Evolutionary conservation across 2,888 invertebrate genomes (phyloP).

Genomic region (Lottia scabra): DNA sequence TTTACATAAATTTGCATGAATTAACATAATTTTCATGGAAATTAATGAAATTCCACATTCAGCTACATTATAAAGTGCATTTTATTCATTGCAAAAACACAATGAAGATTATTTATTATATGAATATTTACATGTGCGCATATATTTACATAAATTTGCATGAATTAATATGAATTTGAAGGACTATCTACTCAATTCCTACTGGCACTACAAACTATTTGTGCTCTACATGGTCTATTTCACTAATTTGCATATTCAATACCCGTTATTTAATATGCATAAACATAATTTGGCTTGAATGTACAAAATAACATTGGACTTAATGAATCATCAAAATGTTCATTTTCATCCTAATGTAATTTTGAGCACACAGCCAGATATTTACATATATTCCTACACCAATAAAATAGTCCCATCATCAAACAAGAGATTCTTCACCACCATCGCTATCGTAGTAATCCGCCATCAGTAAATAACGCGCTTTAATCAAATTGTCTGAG

Average conservation of each 20-base stretch:
- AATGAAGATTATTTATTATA: too few relatives aligned
- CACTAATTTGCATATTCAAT: slow-evolving; percentile 5
- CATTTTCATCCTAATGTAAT: too few relatives aligned
- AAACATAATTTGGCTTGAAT: background rate
- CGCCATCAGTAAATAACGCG: slow-evolving; percentile 18
- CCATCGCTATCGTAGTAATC: slow-evolving; percentile 45
- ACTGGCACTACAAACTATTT: background rate
- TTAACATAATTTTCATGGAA: background rate
- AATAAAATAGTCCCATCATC: slow-evolving; percentile 14
- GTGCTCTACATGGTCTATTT: background rate
- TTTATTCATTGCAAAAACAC: background rate
- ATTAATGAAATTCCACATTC: background rate
- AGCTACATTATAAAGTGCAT: background rate
- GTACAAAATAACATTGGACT: too few relatives aligned
- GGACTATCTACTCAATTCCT: background rate
- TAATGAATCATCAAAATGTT: too few relatives aligned
- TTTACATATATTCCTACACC: background rate
- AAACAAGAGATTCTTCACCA: slow-evolving; percentile 49
- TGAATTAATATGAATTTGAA: background rate
- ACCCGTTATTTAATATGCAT: background rate
- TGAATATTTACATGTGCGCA: background rate
- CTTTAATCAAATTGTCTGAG: slow-evolving; percentile 24
- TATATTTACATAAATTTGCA: background rate
- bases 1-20: background rate
- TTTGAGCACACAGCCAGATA: too few relatives aligned